phyloP scores from a whole-genome alignment of 2,113 vertebrate genomes.

The Corythoichthys intestinalis region DNA sequence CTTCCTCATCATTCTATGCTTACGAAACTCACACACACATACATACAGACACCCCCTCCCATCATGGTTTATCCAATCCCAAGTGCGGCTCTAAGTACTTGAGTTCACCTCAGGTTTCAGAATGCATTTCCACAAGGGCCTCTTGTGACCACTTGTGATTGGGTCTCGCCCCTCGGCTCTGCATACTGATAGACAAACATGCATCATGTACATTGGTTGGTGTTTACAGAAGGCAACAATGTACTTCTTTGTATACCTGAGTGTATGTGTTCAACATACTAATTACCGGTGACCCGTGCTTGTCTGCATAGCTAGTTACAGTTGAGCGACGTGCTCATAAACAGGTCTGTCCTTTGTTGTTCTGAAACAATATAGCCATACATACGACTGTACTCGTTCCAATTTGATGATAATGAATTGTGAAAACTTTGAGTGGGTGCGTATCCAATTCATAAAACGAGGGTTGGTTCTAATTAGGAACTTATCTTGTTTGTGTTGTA shows the following conservation, averaged over 20 bases:
- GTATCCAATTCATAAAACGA: slow-evolving; percentile 28
- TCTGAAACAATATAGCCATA: slow-evolving; percentile 47
- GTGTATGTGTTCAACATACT: slow-evolving; percentile 19
- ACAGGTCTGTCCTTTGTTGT: slow-evolving; percentile 54
- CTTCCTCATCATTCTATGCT: slow-evolving; percentile 31
- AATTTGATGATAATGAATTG: slow-evolving; percentile 31
- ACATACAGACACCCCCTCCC: neutral
- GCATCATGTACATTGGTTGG: neutral
- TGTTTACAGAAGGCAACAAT: neutral
- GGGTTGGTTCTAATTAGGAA: slow-evolving; percentile 33
- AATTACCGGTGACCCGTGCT: slow-evolving; percentile 35
- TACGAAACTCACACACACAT: neutral
- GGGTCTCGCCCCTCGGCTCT: slow-evolving; percentile 3
- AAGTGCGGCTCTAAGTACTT: slow-evolving; percentile 7
- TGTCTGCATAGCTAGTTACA: slow-evolving; percentile 41
- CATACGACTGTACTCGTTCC: slow-evolving; percentile 35
- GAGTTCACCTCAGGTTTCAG: slow-evolving; percentile 1
- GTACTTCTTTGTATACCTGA: slow-evolving; percentile 15
- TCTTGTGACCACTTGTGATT: slow-evolving; percentile 8
- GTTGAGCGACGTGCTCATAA: slow-evolving; percentile 41
- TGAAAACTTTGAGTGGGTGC: slow-evolving; percentile 25
- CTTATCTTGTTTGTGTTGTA: slow-evolving; percentile 6
- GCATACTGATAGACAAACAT: neutral
- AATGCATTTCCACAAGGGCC: slow-evolving; percentile 5
- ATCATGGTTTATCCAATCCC: slow-evolving; percentile 2